phyloP scores from a whole-genome alignment of 2,113 vertebrate species.

The Acrocephalus kingi region DNA sequence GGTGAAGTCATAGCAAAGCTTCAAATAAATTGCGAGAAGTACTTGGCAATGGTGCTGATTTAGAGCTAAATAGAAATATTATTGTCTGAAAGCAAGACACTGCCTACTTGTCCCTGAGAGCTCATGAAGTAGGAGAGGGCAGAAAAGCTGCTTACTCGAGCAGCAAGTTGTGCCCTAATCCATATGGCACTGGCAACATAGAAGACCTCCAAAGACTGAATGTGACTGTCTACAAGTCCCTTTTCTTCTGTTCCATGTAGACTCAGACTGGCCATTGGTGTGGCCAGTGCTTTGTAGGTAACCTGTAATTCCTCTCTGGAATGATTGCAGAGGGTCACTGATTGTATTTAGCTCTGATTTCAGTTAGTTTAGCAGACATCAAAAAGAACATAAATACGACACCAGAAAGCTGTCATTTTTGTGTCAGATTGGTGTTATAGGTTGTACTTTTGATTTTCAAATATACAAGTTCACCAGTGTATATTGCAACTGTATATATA shows the following conservation, averaged over 20 bases:
- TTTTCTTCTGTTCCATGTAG: background rate
- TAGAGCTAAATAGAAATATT: background rate
- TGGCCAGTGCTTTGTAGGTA: background rate
- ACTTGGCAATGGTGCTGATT: background rate
- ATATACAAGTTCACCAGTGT: background rate
- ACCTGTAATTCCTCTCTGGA: background rate
- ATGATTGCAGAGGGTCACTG: background rate
- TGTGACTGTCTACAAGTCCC: background rate
- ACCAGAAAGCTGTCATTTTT: background rate
- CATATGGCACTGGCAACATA: background rate
- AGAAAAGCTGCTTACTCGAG: background rate
- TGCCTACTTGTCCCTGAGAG: background rate
- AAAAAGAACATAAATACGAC: background rate
- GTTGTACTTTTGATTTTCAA: background rate
- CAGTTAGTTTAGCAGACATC: background rate
- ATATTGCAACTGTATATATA: background rate
- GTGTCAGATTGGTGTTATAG: background rate
- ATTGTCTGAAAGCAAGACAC: background rate
- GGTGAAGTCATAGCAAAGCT: background rate
- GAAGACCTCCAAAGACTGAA: fast-evolving
- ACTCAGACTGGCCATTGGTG: background rate
- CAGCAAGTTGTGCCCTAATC: background rate
- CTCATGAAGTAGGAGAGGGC: background rate
- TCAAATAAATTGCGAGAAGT: background rate
- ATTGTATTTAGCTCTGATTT: background rate